Base-by-base conservation (phyloP, 2,113 vertebrate genomes). In the Apteryx owenii region DNA sequence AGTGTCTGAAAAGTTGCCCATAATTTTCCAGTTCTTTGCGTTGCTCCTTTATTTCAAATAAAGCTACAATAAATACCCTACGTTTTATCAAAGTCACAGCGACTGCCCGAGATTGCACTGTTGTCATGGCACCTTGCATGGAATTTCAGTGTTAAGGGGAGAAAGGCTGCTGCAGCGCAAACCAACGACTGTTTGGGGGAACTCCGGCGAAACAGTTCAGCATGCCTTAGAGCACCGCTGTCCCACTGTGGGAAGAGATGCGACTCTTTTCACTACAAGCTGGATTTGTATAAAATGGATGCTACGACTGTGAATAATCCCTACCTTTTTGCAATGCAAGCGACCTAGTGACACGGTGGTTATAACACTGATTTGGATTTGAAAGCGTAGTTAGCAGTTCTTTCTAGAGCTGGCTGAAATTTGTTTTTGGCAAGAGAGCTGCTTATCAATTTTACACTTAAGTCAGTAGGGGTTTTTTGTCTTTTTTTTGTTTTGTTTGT, bases 401-500 rank as follows among this genome's bases (percentile, higher is more conserved):
- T 17, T 70, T 66, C 21, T 25, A 72, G 51, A 68, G n/a, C 8
- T 62, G n/a, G 21, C 1, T 87, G 33, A 78, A 72, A 86, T 46
- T n/a, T 29, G 9, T 1, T 13, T 78, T 61, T 72, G 51, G 7
- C n/a, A 56, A 60, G 10, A 73, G 17, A 33, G 28, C 1, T 54
- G 13, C 69, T 64, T 53, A 33, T 17, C 17, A 20, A 28, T 66
- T 82, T 54, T 56, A 33, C 20, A 75, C 85, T 53, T 33, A 62
- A 70, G 29, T 40, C 0, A 0, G 25, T 21, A 20, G 26, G 6
- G 10, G 21, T 6, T 6, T 60, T 13, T 42, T 18, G 36, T 38
- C 36, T 38, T 38, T 38, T 38, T 38, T 38, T 38, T 38, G 36
- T 38, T 38, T 38, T 38, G 36, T 38, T 38, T 38, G 36, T 38